A percentile compares a stretch with the other conserved stretches of the same genome.
Conservation (phyloP, 2,888 invertebrate genomes). For the Cenopis cana region DNA sequence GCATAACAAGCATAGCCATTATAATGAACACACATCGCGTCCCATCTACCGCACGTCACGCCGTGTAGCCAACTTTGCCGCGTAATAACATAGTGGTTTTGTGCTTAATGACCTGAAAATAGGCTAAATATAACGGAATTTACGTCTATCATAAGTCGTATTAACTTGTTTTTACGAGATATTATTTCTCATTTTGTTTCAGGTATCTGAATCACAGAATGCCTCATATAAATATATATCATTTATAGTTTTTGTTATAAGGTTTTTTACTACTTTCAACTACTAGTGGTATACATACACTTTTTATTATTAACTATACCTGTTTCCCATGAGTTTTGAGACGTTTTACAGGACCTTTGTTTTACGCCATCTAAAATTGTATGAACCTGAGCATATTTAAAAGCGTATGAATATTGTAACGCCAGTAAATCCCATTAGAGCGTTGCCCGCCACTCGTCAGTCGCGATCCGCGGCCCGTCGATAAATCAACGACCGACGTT, state of each 20-base stretch:
- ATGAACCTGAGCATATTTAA: slow-evolving; percentile 5
- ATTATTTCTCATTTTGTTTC: background rate
- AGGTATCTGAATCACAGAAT: background rate
- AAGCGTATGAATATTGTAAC: slow-evolving; percentile 6
- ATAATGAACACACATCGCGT: background rate
- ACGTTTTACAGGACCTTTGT: background rate
- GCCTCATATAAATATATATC: too few relatives aligned
- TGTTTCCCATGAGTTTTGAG: too few relatives aligned
- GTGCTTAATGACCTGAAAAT: slow-evolving; percentile 6
- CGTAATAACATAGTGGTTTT: slow-evolving; percentile 18
- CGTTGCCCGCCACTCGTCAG: slow-evolving; percentile 7
- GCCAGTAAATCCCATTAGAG: slow-evolving; percentile 22
- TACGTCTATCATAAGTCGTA: background rate
- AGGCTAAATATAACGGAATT: background rate
- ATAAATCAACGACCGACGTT: slow-evolving; percentile 30
- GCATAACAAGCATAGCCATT: background rate
- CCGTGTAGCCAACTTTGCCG: slow-evolving; percentile 12
- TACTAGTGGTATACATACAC: too few relatives aligned
- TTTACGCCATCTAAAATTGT: background rate
- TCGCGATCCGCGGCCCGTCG: slow-evolving; percentile 12
- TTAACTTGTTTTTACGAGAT: slow-evolving; percentile 1
- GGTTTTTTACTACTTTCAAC: too few relatives aligned
- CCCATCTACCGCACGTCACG: background rate
- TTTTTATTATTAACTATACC: too few relatives aligned
- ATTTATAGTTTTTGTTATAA: too few relatives aligned